Base-by-base conservation (phyloP, 53 echinoderm and acorn worm species). In the Holothuria leucospilota region DNA sequence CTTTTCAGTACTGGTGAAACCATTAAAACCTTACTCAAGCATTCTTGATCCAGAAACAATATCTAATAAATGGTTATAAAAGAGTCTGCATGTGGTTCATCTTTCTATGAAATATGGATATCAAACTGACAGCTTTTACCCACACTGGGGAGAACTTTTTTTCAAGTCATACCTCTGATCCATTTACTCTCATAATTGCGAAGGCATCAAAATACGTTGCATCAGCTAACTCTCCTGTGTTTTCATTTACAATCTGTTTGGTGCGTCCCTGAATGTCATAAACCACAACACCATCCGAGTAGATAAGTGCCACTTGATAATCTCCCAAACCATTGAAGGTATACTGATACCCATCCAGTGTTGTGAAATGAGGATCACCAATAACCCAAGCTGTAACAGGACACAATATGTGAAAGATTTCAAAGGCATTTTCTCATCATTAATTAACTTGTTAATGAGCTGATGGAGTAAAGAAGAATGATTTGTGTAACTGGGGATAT, bases 271-370 rank as follows among this genome's bases (percentile, higher is more conserved):
- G 96, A 3, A 96, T 84, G 27, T 91, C 87, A 62, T 94, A 93
- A 16, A 91, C 62, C 24, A 49, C 72, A 21, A 68, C 62, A 15
- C 87, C 81, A 1, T 49, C 10, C 16, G 91, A 85, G 30, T 86
- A 86, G 23, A 95, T 62, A 16, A 79, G 84, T 59, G 86, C 85
- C 71, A 93, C 84, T 13, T 91, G 88, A 78, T 93, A 96, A 69
- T 96, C 96, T 23, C 96, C 96, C 53, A 96, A 93, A 51, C 96
- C 96, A 59, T 96, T 96, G 81, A 96, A 96, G 62, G 96, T 96
- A 91, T 94, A 96, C 56, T 69, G 68, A 51, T 87, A 89, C 23
- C 90, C 96, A 82, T 96, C 96, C 15, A 96, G 63, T 15, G 93
- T 96, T 40, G 89, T 89, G 66, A 96, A 93, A 86, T 96, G 96